Evolutionary conservation across 2,888 invertebrate genomes (phyloP), one percentile per base, ranked within the genome.

Genomic region (Sesamia inferens): DNA sequence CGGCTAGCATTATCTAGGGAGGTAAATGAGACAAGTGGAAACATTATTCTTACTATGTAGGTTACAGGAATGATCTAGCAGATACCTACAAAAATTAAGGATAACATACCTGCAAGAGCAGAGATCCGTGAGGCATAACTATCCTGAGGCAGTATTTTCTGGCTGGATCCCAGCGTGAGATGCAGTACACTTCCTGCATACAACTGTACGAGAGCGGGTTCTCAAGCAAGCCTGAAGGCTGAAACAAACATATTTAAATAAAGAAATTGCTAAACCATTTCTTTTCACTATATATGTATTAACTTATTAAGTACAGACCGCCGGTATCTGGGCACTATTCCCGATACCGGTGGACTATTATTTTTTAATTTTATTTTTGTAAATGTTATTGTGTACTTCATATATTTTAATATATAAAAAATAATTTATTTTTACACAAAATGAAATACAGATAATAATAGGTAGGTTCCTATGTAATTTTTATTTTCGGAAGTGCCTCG

Each of bases 81-180:
- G 11, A 11, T 48, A 55, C 2, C 24, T 16, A 39, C 39, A 22
- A 39, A 14, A 5, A 54, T 2, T 16, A 44, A 22, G 31, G 48
- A 22, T 47, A 66, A 71, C 88, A 79, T 87, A 97, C 97, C 97
- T 97, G 97, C 78, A 98, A 92, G 42, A 98, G 95, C 54, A 98
- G 94, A 22, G 98, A 98, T 74, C 98, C 98, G 87, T 98, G 97
- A 1, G 97, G 97, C 91, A 98, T 96, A 51, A 98, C 97, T 87
- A 98, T 97, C 82, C 98, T 96, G 78, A 98, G 96, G 92, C 98
- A 98, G 93, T 97, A 98, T 90, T 98, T 98, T 86, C 98, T 97
- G n/a, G 97, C 97, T 2, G 97, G 97, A 88, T 98, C 98, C 98
- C 98, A 98, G 68, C 98, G 96, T 0, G 97, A 97, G 67, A 98